Conservation (phyloP, 2,797 vertebrate species). For the Enteromius radiatus region DNA sequence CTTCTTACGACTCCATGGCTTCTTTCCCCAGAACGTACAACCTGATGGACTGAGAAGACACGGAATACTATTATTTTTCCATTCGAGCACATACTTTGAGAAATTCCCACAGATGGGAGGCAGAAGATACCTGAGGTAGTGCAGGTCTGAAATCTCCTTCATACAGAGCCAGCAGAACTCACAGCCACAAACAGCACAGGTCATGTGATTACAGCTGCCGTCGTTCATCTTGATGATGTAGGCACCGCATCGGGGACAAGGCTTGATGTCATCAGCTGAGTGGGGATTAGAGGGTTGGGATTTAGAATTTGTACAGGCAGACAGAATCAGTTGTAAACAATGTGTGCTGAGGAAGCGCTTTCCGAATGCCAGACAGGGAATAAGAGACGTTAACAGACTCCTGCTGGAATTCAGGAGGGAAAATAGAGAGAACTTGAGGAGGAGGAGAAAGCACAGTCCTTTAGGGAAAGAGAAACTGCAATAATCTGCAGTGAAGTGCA, state of each 20-base stretch:
- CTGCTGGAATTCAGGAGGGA: background rate
- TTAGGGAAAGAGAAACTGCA: conserved; percentile 5
- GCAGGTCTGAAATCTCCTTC: conserved; percentile 99
- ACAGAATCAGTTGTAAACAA: conserved; percentile 33
- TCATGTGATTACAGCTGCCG: conserved; percentile 99
- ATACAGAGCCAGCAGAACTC: conserved; percentile 99
- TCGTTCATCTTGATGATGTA: conserved; percentile 99
- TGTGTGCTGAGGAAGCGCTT: conserved; percentile 17
- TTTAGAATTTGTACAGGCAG: conserved; percentile 45
- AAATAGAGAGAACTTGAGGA: background rate
- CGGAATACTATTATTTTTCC: background rate
- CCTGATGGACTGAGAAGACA: conserved; percentile 87
- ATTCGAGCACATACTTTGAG: background rate
- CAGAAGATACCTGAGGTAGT: conserved; percentile 93
- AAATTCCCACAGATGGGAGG: background rate
- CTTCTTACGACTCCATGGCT: conserved; percentile 98
- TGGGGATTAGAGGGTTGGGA: conserved; percentile 44
- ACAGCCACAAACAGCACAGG: conserved; percentile 96
- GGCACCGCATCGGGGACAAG: conserved; percentile 94
- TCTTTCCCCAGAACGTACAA: conserved; percentile 99
- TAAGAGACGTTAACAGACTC: background rate
- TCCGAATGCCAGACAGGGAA: conserved; percentile 31
- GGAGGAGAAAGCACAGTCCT: background rate
- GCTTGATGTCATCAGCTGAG: conserved; percentile 96
- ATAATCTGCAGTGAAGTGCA: background rate